Evolutionary conservation across 2,888 invertebrate species (phyloP), one percentile per base, ranked within the genome.

Genomic region (Marasmarcha lunaedactyla): DNA sequence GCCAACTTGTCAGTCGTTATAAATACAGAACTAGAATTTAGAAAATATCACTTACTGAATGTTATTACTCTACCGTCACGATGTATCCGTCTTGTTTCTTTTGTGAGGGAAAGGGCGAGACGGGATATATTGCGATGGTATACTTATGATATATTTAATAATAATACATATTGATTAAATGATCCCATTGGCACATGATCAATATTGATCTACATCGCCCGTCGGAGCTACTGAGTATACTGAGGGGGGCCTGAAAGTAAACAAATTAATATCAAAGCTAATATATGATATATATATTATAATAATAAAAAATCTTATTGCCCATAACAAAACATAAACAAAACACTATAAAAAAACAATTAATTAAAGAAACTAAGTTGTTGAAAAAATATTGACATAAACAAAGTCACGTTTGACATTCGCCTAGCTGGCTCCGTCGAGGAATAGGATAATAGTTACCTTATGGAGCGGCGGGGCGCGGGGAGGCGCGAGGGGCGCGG

Each of bases 171-270:
- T 45, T 45, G 33, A 30, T 25, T 25, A n/a, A n/a, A 11, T 20
- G 20, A 20, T 30, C 30, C 9, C 11, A 4, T 26, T 33, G 13
- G 34, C 15, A n/a, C 36, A 10, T n/a, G 54, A 73, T 81, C 77
- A 83, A 69, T 81, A 83, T 45, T 77, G 74, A 45, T 81, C 81
- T 26, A 62, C 46, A 42, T 79, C 79, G 0, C 63, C 71, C 5
- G 71, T 48, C 1, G 79, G 79, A 26, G 81, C 78, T 33, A 76
- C 73, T 0, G 79, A 68, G 62, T 81, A 83, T 35, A 76, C 76
- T 44, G 83, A 83, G 1, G 83, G 83, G 10, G 81, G 81, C 47
- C 81, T 81, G 77, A 2, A 56, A 36, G 33, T 30, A 30, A 7
- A 20, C 3, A 7, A 40, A 2, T n/a, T n/a, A n/a, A n/a, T n/a